Evolutionary conservation across 2,888 invertebrate genomes (phyloP).

Genomic region (Boloria selene): DNA sequence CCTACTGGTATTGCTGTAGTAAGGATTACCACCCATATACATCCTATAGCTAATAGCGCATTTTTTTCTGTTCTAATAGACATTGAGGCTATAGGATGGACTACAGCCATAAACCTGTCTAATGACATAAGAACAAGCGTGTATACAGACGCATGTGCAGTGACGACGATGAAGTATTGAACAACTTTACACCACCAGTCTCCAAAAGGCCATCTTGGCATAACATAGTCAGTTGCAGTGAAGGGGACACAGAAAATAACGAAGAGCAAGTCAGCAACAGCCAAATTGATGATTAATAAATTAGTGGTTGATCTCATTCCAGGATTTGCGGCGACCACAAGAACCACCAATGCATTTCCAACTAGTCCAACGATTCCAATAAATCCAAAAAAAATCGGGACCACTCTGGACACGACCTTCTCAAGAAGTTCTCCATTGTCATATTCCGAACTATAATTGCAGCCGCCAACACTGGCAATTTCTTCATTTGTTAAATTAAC

Average conservation of each 20-base stretch:
- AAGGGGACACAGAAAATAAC: conserved; percentile 97
- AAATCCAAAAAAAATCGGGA: conserved; percentile 92
- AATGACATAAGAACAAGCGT: conserved; percentile 96
- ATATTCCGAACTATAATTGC: conserved; percentile 68
- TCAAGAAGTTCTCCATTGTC: conserved; percentile 82
- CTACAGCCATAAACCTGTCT: conserved; percentile 95
- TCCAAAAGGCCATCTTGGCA: conserved; percentile 95
- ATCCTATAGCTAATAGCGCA: conserved; percentile 88
- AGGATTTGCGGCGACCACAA: conserved; percentile 93
- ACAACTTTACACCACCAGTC: conserved; percentile 94
- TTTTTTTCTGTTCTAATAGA: conserved; percentile 91
- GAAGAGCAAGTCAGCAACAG: conserved; percentile 94
- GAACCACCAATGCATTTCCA: conserved; percentile 93
- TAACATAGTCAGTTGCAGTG: conserved; percentile 94
- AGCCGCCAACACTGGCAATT: conserved; percentile 57
- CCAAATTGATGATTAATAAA: conserved; percentile 93
- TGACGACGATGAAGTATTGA: conserved; percentile 95
- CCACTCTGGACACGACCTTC: conserved; percentile 86
- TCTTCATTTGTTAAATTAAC: conserved; percentile 68
- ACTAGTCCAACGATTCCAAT: conserved; percentile 93
- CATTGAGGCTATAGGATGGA: conserved; percentile 95
- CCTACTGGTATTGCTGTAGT: conserved; percentile 90
- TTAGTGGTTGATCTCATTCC: conserved; percentile 97
- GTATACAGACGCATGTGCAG: conserved; percentile 96
- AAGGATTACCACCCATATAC: conserved; percentile 91